phyloP scores from a whole-genome alignment of 2,888 invertebrate species.

The Brachyptera putata region DNA sequence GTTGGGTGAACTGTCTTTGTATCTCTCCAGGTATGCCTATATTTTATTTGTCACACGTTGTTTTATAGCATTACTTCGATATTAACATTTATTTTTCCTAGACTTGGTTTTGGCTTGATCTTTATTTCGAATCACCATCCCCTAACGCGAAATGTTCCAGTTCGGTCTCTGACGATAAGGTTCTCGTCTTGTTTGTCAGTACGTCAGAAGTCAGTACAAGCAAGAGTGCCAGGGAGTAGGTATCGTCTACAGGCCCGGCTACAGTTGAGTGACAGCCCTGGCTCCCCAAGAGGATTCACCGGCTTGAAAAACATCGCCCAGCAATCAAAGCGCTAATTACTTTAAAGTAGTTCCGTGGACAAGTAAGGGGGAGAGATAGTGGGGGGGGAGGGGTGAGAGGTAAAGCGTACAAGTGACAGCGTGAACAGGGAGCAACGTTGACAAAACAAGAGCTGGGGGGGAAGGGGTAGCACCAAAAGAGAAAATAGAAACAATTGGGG shows the following conservation, averaged over 20 bases:
- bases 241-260: background rate
- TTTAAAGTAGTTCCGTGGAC: constrained; percentile 42
- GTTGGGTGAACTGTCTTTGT: too few relatives aligned
- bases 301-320: constrained; percentile 38
- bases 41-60: too few relatives aligned
- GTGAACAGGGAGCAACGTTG: constrained; percentile 7
- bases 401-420: constrained; percentile 8
- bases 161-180: too few relatives aligned
- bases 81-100: too few relatives aligned
- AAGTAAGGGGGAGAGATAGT: constrained; percentile 6
- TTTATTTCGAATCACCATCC: too few relatives aligned
- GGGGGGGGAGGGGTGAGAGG: constrained; percentile 17
- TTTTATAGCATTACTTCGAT: too few relatives aligned
- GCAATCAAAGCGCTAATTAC: constrained; percentile 45
- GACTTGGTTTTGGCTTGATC: too few relatives aligned
- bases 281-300: constrained; percentile 23
- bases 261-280: constrained; percentile 28
- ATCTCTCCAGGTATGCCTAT: too few relatives aligned
- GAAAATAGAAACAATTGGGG: background rate
- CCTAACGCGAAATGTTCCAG: too few relatives aligned
- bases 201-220: background rate
- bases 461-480: background rate
- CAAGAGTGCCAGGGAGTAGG: background rate
- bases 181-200: background rate
- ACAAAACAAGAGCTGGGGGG: background rate